phyloP scores from a whole-genome alignment of 2,888 invertebrate species.

The Crepidodera aurea region DNA sequence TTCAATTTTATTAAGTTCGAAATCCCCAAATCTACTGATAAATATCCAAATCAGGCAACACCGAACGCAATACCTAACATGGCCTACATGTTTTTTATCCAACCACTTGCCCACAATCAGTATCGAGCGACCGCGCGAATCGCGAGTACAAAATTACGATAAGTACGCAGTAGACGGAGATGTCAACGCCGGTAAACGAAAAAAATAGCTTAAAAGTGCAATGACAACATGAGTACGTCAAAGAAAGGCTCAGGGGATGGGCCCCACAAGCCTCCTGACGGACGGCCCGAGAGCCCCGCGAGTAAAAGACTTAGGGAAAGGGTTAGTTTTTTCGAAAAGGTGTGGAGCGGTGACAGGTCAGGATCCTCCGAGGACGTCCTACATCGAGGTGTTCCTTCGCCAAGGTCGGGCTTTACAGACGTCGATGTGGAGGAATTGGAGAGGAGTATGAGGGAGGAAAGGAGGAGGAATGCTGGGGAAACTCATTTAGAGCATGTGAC shows the following conservation, averaged over 20 bases:
- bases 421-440: constrained; percentile 51
- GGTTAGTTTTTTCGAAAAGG: constrained; percentile 82
- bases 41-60: background rate
- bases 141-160: constrained; percentile 45
- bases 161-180: constrained; percentile 31
- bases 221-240: constrained; percentile 50
- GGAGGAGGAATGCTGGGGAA: constrained; percentile 48
- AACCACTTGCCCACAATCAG: constrained; percentile 48
- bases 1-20: too few relatives aligned
- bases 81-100: constrained; percentile 10
- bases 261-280: constrained; percentile 49
- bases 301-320: constrained; percentile 71
- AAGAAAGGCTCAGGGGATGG: constrained; percentile 46
- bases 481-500: constrained; percentile 68
- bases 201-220: constrained; percentile 34
- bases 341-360: constrained; percentile 69
- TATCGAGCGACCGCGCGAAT: constrained; percentile 58
- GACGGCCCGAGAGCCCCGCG: constrained; percentile 54
- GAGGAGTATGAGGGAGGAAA: constrained; percentile 49
- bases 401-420: constrained; percentile 18
- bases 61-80: constrained; percentile 11
- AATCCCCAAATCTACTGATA: background rate
- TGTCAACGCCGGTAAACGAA: constrained; percentile 41
- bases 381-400: background rate
- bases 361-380: constrained; percentile 48